Percentiles rank a stretch among this genome's conserved stretches.
Conservation (phyloP, 1,140 invertebrate species). For the Nasonia vitripennis region DNA sequence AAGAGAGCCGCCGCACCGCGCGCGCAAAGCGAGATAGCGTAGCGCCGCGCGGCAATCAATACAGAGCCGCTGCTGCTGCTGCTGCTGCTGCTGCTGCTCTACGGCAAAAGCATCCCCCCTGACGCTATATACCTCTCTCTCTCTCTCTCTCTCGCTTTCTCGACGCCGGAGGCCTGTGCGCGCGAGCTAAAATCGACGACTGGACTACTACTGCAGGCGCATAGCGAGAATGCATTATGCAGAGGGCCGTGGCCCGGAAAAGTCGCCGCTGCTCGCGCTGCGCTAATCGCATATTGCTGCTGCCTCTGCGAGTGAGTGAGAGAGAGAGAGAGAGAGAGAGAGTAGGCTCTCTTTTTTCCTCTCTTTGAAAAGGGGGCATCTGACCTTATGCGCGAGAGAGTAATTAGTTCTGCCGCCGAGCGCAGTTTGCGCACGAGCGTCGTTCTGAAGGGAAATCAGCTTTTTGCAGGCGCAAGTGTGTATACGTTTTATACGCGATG, state of each 20-base stretch:
- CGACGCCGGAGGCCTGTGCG: neutral
- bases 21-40: slow-evolving; percentile 3
- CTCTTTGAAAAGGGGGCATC: neutral
- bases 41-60: slow-evolving; percentile 65
- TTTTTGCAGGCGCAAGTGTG: too few relatives aligned
- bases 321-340: neutral
- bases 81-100: neutral
- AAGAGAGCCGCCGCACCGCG: slow-evolving; percentile 50
- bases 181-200: slow-evolving; percentile 13
- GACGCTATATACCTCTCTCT: slow-evolving; percentile 40
- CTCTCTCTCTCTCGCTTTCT: neutral
- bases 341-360: neutral
- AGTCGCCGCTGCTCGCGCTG: neutral
- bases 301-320: neutral
- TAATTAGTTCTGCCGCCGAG: neutral
- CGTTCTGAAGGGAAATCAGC: too few relatives aligned
- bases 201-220: neutral
- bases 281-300: neutral
- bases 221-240: slow-evolving; percentile 2
- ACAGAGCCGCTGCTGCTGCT: slow-evolving; percentile 61
- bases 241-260: neutral
- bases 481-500: too few relatives aligned
- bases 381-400: neutral
- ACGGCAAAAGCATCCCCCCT: slow-evolving; percentile 69
- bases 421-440: neutral